A percentile compares a stretch with the other conserved stretches of the same genome.
Evolutionary conservation across 92 coral and sea anemone genomes (phyloP).

Genomic region (Heliopora coerulea): DNA sequence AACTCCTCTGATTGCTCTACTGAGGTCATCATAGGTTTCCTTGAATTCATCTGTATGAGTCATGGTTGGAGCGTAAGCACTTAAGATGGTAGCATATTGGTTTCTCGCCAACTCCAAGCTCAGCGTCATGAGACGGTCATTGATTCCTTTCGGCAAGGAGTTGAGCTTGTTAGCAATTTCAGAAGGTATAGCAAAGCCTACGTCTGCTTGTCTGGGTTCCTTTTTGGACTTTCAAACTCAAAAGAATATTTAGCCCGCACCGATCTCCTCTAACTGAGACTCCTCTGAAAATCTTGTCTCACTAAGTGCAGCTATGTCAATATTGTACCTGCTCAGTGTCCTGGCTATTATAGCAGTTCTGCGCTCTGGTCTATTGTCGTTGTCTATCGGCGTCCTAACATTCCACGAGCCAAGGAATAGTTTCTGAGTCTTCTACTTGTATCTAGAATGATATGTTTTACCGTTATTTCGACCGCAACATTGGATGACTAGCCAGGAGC

Average conservation of each 20-base stretch:
- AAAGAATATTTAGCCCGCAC: background rate
- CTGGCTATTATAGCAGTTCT: background rate
- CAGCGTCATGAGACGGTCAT: background rate
- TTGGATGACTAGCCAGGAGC: slow-evolving; percentile 8
- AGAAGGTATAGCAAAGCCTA: background rate
- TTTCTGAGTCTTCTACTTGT: background rate
- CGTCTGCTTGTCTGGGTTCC: background rate
- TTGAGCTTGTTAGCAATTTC: background rate
- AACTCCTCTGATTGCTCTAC: background rate
- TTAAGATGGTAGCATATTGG: background rate
- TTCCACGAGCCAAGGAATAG: slow-evolving; percentile 29
- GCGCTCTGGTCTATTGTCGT: background rate
- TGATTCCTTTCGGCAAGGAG: background rate
- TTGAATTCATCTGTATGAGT: background rate
- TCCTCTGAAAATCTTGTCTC: background rate
- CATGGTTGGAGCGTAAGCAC: slow-evolving; percentile 22
- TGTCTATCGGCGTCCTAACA: slow-evolving; percentile 36
- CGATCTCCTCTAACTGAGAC: background rate
- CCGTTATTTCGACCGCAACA: no score
- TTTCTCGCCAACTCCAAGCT: background rate
- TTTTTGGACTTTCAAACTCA: background rate
- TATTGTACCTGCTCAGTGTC: background rate
- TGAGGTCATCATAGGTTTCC: slow-evolving; percentile 15
- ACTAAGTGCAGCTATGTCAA: background rate
- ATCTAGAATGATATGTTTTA: no score